phyloP scores from a whole-genome alignment of 2,113 vertebrate genomes.

The Gulo gulo region DNA sequence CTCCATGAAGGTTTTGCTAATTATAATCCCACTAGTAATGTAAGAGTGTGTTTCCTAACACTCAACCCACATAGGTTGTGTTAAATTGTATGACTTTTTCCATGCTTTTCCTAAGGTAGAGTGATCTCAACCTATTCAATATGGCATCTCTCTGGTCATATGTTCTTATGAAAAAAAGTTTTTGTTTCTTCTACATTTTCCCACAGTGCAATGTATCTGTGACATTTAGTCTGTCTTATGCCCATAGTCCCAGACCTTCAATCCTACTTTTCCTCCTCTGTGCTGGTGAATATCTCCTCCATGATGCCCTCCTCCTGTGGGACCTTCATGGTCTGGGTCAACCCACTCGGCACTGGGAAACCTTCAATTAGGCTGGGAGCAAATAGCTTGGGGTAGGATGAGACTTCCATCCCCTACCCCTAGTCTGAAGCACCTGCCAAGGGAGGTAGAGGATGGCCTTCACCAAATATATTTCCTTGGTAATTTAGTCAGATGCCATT shows the following conservation, averaged over 20 bases:
- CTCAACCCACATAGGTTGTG: neutral
- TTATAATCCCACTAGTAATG: neutral
- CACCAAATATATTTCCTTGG: neutral
- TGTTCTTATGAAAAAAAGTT: neutral
- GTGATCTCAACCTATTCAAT: neutral
- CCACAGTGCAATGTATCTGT: neutral
- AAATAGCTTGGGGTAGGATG: neutral
- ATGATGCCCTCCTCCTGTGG: neutral
- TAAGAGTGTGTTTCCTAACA: neutral
- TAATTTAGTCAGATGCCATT: neutral
- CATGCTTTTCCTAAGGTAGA: neutral
- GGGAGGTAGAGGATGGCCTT: neutral
- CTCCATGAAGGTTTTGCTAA: neutral
- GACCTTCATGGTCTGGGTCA: neutral
- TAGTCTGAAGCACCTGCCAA: neutral
- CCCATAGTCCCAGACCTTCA: neutral
- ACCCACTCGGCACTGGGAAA: neutral
- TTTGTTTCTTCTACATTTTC: neutral
- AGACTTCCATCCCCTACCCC: no score
- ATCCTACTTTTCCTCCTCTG: neutral
- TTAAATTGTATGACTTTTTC: conserved; percentile 6
- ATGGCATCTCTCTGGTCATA: neutral
- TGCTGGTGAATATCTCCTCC: neutral
- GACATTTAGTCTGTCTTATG: neutral
- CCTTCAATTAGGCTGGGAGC: neutral